phyloP scores from a whole-genome alignment of 1,140 invertebrate genomes.

The Sycobia sp. region DNA sequence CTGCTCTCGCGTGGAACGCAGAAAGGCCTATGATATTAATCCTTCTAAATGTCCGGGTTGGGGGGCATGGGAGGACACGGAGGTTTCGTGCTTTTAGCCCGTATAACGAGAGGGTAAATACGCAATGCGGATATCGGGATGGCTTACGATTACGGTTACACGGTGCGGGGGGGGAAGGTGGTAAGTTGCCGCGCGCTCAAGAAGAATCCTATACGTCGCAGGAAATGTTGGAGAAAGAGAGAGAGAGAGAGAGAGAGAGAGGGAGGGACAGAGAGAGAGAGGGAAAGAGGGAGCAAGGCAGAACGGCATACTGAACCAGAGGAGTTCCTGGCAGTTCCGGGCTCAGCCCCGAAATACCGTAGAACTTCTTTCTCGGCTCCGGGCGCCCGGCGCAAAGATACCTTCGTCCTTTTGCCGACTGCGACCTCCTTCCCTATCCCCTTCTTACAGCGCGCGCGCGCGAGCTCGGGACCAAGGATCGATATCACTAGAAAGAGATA shows the following conservation, averaged over 20 bases:
- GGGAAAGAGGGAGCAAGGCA: too few relatives aligned
- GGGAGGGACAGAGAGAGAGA: too few relatives aligned
- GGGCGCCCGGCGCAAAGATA: background rate
- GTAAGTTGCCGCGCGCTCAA: background rate
- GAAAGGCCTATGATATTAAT: background rate
- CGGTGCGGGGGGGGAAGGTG: background rate
- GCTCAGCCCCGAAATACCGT: slow-evolving; percentile 9
- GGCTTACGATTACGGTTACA: slow-evolving; percentile 13
- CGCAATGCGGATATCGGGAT: slow-evolving; percentile 19
- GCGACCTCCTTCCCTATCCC: too few relatives aligned
- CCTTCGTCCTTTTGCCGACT: background rate
- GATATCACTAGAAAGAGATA: too few relatives aligned
- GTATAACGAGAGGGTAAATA: too few relatives aligned
- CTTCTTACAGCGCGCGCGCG: too few relatives aligned
- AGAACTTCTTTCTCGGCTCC: slow-evolving; percentile 16
- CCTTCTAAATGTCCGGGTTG: background rate
- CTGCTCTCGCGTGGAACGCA: background rate
- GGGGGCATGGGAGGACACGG: background rate
- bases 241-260: too few relatives aligned
- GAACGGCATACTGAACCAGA: too few relatives aligned
- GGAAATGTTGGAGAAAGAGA: background rate
- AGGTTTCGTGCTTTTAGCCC: background rate
- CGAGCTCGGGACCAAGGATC: too few relatives aligned
- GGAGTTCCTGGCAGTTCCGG: too few relatives aligned
- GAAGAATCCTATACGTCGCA: background rate